Percentiles rank a stretch among this genome's conserved stretches.
These are phyloP conservation scores for Calyptommatus sinebrachiatus DNA, from an alignment of 2,113 vertebrate species.

Conservation along the genomic window DNA sequence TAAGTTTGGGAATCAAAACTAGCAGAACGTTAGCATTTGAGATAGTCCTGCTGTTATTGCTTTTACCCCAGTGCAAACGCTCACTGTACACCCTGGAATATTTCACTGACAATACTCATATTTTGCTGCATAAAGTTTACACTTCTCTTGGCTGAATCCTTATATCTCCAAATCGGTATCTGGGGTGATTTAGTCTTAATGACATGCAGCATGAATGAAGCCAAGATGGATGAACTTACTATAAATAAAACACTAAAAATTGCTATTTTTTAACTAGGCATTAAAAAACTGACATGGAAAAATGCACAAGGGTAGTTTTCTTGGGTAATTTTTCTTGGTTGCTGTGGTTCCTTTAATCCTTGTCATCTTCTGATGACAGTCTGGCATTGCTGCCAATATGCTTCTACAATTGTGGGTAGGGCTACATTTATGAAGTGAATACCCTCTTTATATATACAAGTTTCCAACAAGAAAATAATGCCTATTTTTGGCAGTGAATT, in stretches of 20 bases:
- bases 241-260: background rate
- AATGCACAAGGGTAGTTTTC: constrained; percentile 58
- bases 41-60: background rate
- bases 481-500: constrained; percentile 51
- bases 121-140: too few species aligned
- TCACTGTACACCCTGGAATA: too few species aligned
- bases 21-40: background rate
- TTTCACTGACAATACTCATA: too few species aligned
- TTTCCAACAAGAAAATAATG: constrained; percentile 23
- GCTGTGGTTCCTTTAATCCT: constrained; percentile 47
- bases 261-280: constrained; percentile 55
- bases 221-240: background rate
- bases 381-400: constrained; percentile 49
- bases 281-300: constrained; percentile 54
- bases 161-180: too few species aligned
- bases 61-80: background rate
- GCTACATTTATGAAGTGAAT: constrained; percentile 25
- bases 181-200: too few species aligned
- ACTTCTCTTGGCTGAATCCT: too few species aligned
- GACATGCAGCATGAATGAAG: too few species aligned
- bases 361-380: constrained; percentile 44
- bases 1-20: background rate
- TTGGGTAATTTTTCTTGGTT: constrained; percentile 41
- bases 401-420: constrained; percentile 14
- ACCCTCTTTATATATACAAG: constrained; percentile 24